Percentiles rank a stretch among this genome's conserved stretches.
These are phyloP conservation scores for Drosophila falleni DNA, from an alignment of 2,888 invertebrate species.

Conservation along the genomic window DNA sequence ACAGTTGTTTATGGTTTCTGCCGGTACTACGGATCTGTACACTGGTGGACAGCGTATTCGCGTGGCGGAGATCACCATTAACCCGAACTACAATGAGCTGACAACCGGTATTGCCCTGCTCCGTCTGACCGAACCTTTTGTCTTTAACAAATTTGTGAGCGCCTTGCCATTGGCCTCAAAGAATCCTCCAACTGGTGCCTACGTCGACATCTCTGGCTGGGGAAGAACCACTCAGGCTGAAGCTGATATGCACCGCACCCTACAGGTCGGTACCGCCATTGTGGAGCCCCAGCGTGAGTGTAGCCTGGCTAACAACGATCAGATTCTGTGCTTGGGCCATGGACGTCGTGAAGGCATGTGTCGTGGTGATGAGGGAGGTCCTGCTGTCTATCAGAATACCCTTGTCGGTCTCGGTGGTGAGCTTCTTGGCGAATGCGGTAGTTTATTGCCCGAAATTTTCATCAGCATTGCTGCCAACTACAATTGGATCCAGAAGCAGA, in stretches of 20 bases:
- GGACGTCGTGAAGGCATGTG: slow-evolving; percentile 78
- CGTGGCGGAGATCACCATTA: slow-evolving; percentile 65
- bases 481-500: slow-evolving; percentile 70
- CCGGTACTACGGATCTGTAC: slow-evolving; percentile 79
- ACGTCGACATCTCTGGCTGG: slow-evolving; percentile 80
- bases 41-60: slow-evolving; percentile 73
- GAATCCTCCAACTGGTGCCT: slow-evolving; percentile 50
- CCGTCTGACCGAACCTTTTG: slow-evolving; percentile 55
- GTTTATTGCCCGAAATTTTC: slow-evolving; percentile 75
- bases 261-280: slow-evolving; percentile 60
- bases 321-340: slow-evolving; percentile 79
- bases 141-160: slow-evolving; percentile 59
- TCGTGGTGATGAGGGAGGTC: slow-evolving; percentile 83
- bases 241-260: slow-evolving; percentile 54
- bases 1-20: slow-evolving; percentile 74
- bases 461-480: slow-evolving; percentile 68
- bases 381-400: slow-evolving; percentile 68
- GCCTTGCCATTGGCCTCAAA: slow-evolving; percentile 60
- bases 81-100: slow-evolving; percentile 64
- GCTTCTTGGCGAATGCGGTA: slow-evolving; percentile 74
- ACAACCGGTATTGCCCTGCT: slow-evolving; percentile 79
- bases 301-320: slow-evolving; percentile 38
- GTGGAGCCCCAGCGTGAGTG: slow-evolving; percentile 53
- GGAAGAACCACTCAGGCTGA: slow-evolving; percentile 65
- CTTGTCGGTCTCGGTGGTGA: slow-evolving; percentile 79